Percentiles rank a stretch among this genome's conserved stretches.
phyloP scores from a whole-genome alignment of 2,113 vertebrate species.

The Columba livia region DNA sequence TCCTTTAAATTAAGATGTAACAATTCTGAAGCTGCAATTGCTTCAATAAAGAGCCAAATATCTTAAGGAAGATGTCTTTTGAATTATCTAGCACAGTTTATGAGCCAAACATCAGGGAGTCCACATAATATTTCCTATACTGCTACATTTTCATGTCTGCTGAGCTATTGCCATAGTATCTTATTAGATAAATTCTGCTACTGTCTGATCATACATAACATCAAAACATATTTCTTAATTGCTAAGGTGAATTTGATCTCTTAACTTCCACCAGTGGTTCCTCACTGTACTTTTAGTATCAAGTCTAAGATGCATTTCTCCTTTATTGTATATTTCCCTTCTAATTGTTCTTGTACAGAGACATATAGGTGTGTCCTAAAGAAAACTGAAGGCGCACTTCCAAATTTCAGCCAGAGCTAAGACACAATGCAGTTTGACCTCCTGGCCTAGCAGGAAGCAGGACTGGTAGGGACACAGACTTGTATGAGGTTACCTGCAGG shows the following conservation, averaged over 20 bases:
- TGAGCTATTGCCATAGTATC: background rate
- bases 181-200: background rate
- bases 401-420: background rate
- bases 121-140: background rate
- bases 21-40: background rate
- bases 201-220: background rate
- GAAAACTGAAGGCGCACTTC: background rate
- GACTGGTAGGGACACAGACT: background rate
- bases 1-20: constrained; percentile 47
- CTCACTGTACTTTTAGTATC: background rate
- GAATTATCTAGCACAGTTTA: background rate
- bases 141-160: background rate
- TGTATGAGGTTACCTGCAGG: background rate
- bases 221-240: background rate
- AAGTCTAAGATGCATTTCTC: background rate
- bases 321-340: background rate
- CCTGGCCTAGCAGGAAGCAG: background rate
- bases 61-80: background rate
- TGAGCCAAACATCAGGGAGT: background rate
- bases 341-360: background rate
- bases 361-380: background rate
- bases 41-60: constrained; percentile 5
- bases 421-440: background rate
- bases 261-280: background rate
- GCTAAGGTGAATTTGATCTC: background rate